These are phyloP conservation scores for Trachemys scripta DNA, from an alignment of 2,113 vertebrate genomes.

Conservation along the genomic window DNA sequence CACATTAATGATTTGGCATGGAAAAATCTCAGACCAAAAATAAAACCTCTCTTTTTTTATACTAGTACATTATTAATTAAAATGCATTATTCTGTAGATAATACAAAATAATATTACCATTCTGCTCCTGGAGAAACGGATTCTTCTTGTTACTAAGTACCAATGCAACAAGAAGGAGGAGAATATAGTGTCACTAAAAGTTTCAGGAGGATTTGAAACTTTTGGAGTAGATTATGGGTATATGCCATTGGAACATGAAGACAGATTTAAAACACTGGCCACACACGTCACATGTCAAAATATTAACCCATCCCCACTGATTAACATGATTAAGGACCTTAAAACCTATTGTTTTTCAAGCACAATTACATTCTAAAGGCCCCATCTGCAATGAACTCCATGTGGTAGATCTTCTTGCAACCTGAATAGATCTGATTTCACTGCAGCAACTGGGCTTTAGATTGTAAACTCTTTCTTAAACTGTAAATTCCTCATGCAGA, in stretches of 20 bases:
- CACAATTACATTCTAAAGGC: neutral
- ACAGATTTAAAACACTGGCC: neutral
- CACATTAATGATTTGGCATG: neutral
- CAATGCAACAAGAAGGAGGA: neutral
- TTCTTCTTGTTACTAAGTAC: neutral
- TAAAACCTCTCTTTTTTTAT: neutral
- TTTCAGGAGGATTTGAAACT: neutral
- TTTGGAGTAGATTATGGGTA: neutral
- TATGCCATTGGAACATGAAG: neutral
- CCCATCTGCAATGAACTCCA: neutral
- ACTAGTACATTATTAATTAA: neutral
- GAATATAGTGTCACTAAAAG: neutral
- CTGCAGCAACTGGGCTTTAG: neutral
- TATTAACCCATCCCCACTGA: neutral
- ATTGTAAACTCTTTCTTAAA: neutral
- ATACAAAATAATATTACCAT: neutral
- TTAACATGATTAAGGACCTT: neutral
- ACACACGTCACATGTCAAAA: neutral
- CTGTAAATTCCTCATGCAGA: accelerated
- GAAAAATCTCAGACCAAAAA: neutral
- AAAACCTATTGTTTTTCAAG: neutral
- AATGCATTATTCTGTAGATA: neutral
- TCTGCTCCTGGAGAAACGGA: neutral
- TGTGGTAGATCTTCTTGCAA: no score
- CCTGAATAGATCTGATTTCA: no score